Evolutionary conservation across 2,888 invertebrate genomes (phyloP), one percentile per base, ranked within the genome.

Genomic region (Pycnomerus fuliginosus): DNA sequence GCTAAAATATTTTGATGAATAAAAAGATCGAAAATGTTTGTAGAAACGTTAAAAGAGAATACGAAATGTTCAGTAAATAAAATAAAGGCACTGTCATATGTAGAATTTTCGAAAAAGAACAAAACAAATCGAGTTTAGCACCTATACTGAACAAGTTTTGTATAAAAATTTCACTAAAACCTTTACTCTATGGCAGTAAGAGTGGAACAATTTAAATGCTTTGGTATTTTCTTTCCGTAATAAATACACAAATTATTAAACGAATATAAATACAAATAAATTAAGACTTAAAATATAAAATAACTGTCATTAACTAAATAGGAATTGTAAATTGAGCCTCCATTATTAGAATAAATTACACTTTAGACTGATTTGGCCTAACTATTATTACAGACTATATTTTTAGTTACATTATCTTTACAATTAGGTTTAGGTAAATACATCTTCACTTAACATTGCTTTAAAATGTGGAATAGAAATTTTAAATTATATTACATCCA

Each of bases 381-480:
- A 39, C 27, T 24, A 16, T 41, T 40, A 32, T 25, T 40, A 32
- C 25, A 32, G 27, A 40, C 32, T 27, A 32, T 30, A 5, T 2
- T 14, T 17, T 27, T 32, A 39, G 30, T 38, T 38, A 31, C 32
- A 39, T 31, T 39, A 39, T 32, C 25, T 34, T 41, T 41, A 41
- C 41, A 41, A 41, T 34, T 29, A 34, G 28, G 34, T 41, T 34
- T 34, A 34, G 41, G 34, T 33, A 40, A 16, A 28, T 38, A 39
- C 39, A 39, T n/a, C n/a, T 31, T 31, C 30, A 38, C 38, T 34
- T 41, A 41, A 41, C 41, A 41, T 41, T 41, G 41, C 41, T 41
- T 41, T 41, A 41, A 34, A 41, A 41, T 41, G 41, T 41, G 41
- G 34, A 41, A 40, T 40, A 40, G 40, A 40, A 40, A 40, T 33